Evolutionary conservation across 1,140 invertebrate species (phyloP), one percentile per base, ranked within the genome.

Genomic region (Uloborus diversus): DNA sequence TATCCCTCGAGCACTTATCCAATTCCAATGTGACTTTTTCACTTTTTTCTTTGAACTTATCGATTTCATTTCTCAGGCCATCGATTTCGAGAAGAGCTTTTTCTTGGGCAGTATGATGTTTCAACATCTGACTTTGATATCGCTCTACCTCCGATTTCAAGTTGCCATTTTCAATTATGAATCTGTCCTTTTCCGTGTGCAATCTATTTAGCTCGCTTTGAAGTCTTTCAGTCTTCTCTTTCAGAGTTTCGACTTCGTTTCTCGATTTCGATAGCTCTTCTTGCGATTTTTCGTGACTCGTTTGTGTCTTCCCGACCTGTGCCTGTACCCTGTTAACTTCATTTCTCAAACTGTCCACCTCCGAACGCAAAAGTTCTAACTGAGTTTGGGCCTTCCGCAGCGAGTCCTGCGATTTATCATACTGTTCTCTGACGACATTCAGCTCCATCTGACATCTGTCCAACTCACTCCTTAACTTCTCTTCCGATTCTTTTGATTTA

Each of bases 391-490:
- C 85, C 30, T 94, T 90, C 81, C 94, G 89, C 32, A 95, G 86
- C 85, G 96, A 94, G 51, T 93, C 92, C 85, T 95, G 93, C 2
- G 92, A 89, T 85, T 96, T 96, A 82, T 96, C 95, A 85, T 94
- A 94, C 49, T 94, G 90, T 84, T 96, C 95, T n/a, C 94, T 90
- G 56, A 94, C 90, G 89, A 96, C 93, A 85, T 94, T 92, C 3
- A 94, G 86, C 84, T 95, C 94, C 56, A 94, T 90, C 80, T 90
- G 88, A 66, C 93, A 85, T 82, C 93, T 89, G 83, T 96, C 94
- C 79, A 96, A 89, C 82, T 96, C 94, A 84, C 94, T 93, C 85
- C 95, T 94, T 11, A 93, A 92, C 85, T 96, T 96, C 81, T 96
- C 95, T 88, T 97, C 95, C 82, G 92, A 90, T 85, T 97, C 95